A percentile compares a stretch with the other conserved stretches of the same genome.
These are phyloP conservation scores for Taurulus bubalis DNA, from an alignment of 2,113 vertebrate genomes.

Conservation along the genomic window DNA sequence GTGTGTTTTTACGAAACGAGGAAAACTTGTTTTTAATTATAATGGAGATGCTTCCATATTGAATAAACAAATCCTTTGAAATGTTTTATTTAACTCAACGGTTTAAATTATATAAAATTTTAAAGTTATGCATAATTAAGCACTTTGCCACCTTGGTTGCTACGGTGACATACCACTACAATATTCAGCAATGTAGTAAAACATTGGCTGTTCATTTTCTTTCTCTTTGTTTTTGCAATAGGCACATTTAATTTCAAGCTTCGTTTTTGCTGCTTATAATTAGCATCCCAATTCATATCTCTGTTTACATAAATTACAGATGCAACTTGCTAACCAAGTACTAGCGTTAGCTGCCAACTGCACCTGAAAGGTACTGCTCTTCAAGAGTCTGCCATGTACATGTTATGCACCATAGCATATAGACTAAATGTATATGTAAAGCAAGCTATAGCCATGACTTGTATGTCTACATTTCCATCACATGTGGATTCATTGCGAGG, in stretches of 20 bases:
- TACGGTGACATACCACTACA: background rate
- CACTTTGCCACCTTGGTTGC: background rate
- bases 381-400: background rate
- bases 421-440: background rate
- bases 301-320: background rate
- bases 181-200: background rate
- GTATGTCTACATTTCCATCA: slow-evolving; percentile 21
- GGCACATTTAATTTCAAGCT: no score
- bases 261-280: background rate
- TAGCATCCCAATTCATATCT: background rate
- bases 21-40: background rate
- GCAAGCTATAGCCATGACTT: background rate
- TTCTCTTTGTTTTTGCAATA: background rate
- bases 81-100: background rate
- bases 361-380: background rate
- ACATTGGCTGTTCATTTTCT: background rate
- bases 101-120: background rate
- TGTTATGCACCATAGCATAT: background rate
- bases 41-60: background rate
- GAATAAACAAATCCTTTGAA: background rate
- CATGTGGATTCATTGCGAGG: slow-evolving; percentile 13
- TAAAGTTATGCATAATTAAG: background rate
- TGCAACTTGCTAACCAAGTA: background rate
- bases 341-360: background rate
- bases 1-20: background rate